These are phyloP conservation scores for Cnemophilus loriae DNA, from an alignment of 2,113 vertebrate species.

Conservation along the genomic window DNA sequence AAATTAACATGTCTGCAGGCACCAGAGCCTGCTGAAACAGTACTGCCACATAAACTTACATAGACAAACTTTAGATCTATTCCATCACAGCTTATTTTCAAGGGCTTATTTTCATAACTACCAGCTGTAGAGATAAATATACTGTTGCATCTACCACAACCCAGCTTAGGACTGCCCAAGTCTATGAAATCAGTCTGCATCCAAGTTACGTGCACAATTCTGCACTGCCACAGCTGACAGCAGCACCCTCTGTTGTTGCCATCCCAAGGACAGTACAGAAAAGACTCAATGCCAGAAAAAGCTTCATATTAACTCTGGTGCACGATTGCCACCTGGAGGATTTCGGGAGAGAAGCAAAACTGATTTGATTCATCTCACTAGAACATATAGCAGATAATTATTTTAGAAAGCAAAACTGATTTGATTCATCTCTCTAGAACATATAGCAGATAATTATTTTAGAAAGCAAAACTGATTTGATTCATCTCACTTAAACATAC, in stretches of 20 bases:
- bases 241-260: not conserved
- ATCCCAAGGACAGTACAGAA: not conserved
- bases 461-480: not conserved
- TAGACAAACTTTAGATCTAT: not conserved
- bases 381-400: accelerated
- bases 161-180: not conserved
- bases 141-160: not conserved
- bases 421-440: not conserved
- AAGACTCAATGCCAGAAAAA: not conserved
- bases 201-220: not conserved
- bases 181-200: not conserved
- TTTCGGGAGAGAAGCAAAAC: not conserved
- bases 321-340: conserved; percentile 65
- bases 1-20: not conserved
- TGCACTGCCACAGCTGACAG: not conserved
- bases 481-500: accelerated
- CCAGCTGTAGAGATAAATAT: not conserved
- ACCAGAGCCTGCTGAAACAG: not conserved
- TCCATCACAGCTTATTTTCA: not conserved
- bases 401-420: not conserved
- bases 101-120: not conserved
- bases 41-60: not conserved
- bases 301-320: not conserved
- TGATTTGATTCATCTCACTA: not conserved
- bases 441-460: accelerated